phyloP scores from a whole-genome alignment of 2,888 invertebrate genomes.

The Polia nebulosa region DNA sequence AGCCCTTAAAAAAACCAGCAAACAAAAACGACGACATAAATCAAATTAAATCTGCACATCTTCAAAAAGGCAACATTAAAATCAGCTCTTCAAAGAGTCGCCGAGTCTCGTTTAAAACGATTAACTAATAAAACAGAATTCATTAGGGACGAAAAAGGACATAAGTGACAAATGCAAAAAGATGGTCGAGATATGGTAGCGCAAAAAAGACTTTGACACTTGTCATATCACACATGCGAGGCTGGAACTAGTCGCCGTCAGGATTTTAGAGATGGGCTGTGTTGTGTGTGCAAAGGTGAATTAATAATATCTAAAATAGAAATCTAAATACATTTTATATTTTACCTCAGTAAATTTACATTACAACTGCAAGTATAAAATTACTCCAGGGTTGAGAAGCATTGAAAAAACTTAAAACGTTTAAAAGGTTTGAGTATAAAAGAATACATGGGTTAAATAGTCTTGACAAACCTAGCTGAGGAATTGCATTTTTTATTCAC shows the following conservation, averaged over 20 bases:
- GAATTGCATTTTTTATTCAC: no score
- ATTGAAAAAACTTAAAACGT: no score
- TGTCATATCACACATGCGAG: slow-evolving; percentile 66
- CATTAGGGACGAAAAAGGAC: slow-evolving; percentile 60
- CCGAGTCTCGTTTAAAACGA: slow-evolving; percentile 51
- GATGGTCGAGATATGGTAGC: slow-evolving; percentile 48
- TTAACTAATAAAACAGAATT: slow-evolving; percentile 63
- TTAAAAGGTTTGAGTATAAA: no score
- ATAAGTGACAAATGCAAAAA: slow-evolving; percentile 56
- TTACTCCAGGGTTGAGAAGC: no score
- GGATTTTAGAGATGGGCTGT: slow-evolving; percentile 5
- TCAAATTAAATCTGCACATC: slow-evolving; percentile 27
- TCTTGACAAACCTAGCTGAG: no score
- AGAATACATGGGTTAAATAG: no score
- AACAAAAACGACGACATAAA: slow-evolving; percentile 23
- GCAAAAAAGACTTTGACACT: slow-evolving; percentile 59
- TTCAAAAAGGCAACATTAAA: slow-evolving; percentile 41
- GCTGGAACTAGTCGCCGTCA: slow-evolving; percentile 12
- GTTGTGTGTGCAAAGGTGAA: neutral
- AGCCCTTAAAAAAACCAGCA: neutral
- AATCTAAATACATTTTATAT: no score
- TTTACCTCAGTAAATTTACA: no score
- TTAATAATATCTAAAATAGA: no score
- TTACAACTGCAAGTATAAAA: no score
- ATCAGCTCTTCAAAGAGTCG: slow-evolving; percentile 44